Base-by-base conservation (phyloP, 2,797 vertebrate genomes). In the Pogoniulus pusillus region DNA sequence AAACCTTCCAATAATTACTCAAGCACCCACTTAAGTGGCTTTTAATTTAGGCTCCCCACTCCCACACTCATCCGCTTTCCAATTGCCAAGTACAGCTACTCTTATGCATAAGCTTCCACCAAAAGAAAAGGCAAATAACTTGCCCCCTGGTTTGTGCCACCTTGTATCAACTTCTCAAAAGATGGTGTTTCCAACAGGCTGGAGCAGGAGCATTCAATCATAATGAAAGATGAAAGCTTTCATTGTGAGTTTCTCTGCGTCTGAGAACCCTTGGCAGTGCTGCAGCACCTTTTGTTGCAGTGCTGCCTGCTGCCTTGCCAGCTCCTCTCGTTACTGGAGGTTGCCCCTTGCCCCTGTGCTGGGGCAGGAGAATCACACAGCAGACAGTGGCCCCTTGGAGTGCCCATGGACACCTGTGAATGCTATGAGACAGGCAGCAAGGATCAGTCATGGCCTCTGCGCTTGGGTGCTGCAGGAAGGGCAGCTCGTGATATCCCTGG, bases 21-120 rank as follows among this genome's bases (percentile, higher is more conserved):
- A 89, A 94, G 90, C 85, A 90, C 80, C 75, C 64, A 84, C 60
- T 91, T 93, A 94, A 96, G 82, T 86, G 84, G 93, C 93, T 96
- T 95, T 95, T 91, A 93, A 78, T 95, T 93, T 92, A 92, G 73
- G 58, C 60, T 87, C 75, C 66, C 58, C 39, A 88, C 65, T 66
- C 75, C 62, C 41, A 65, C 34, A 12, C 18, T 39, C 1, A 0
- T 79, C 53, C 34, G 39, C 76, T 92, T 94, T 85, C 80, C 73
- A 29, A 3, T 66, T 94, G 64, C 69, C n/a, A 72, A 77, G 70
- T 65, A 66, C 39, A 72, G 57, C 37, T 66, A 64, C 45, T 65
- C 39, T 53, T 85, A 57, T 1, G 27, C 47, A 39, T 54, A 62
- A 88, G 19, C 62, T 58, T 84, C 78, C 90, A 69, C 71, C 58